A percentile compares a stretch with the other conserved stretches of the same genome.
Conservation (phyloP, 2,888 invertebrate genomes). For the Dynastes maya region DNA sequence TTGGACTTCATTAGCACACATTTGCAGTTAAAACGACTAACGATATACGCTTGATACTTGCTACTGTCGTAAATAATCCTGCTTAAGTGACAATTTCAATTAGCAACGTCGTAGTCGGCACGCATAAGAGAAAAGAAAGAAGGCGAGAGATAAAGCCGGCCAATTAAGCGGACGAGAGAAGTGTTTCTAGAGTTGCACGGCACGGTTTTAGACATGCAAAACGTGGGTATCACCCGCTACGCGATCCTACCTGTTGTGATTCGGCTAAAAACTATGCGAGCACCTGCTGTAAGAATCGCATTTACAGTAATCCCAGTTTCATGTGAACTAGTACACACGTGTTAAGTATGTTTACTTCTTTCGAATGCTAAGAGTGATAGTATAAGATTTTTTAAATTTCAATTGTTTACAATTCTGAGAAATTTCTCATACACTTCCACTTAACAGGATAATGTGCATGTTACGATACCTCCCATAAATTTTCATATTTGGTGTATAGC, state of each 20-base stretch:
- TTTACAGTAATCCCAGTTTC: slow-evolving; percentile 40
- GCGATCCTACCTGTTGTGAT: slow-evolving; percentile 14
- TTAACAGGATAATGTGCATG: neutral
- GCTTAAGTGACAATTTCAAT: slow-evolving; percentile 17
- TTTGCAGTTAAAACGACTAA: neutral
- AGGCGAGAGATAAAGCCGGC: neutral
- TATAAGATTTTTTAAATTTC: neutral
- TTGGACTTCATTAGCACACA: neutral
- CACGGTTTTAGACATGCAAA: neutral
- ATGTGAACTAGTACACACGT: slow-evolving; percentile 10
- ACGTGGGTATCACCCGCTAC: slow-evolving; percentile 26
- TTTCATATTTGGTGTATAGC: too few relatives aligned
- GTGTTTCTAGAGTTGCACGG: neutral
- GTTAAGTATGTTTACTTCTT: slow-evolving; percentile 12
- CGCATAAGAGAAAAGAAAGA: neutral
- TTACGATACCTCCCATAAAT: too few relatives aligned
- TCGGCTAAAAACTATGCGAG: slow-evolving; percentile 3
- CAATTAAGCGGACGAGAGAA: neutral
- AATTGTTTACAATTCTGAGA: slow-evolving; percentile 1
- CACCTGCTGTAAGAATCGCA: slow-evolving; percentile 15
- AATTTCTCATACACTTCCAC: neutral
- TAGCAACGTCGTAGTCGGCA: neutral
- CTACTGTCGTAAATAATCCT: neutral
- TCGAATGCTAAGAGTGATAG: neutral
- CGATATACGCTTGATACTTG: neutral